phyloP scores from a whole-genome alignment of 2,797 vertebrate species.

The Gallinago solitaria region DNA sequence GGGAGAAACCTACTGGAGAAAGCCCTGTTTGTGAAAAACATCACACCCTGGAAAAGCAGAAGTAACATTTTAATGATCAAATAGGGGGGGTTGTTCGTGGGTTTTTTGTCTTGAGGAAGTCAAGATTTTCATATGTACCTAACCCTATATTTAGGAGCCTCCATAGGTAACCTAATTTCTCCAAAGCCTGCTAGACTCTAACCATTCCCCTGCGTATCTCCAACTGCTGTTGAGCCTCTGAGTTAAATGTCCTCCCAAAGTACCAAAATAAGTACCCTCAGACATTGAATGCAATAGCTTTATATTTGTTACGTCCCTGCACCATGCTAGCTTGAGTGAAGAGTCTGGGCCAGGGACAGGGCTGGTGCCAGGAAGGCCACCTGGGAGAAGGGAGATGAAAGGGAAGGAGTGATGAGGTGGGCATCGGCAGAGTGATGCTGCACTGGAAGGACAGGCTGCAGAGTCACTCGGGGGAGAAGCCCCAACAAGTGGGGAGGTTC shows the following conservation, averaged over 20 bases:
- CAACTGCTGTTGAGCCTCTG: neutral
- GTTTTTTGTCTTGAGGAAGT: neutral
- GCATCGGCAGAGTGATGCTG: neutral
- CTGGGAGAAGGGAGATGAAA: neutral
- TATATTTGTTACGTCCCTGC: neutral
- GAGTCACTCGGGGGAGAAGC: neutral
- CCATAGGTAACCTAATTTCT: neutral
- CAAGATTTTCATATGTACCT: neutral
- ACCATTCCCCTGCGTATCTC: neutral
- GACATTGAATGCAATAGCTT: neutral
- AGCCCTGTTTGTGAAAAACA: neutral
- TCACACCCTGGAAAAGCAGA: neutral
- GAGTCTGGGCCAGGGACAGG: neutral
- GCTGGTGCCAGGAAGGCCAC: neutral
- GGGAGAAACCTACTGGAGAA: neutral
- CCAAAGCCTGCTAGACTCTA: neutral
- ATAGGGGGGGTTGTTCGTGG: rapidly evolving
- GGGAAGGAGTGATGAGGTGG: neutral
- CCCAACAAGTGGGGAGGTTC: neutral
- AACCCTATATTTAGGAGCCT: neutral
- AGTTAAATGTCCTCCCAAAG: neutral
- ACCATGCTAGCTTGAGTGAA: neutral
- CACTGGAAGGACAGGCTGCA: neutral
- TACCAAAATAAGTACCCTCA: neutral
- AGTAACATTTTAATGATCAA: neutral